phyloP scores from a whole-genome alignment of 2,888 invertebrate genomes.

The Macaria notata region DNA sequence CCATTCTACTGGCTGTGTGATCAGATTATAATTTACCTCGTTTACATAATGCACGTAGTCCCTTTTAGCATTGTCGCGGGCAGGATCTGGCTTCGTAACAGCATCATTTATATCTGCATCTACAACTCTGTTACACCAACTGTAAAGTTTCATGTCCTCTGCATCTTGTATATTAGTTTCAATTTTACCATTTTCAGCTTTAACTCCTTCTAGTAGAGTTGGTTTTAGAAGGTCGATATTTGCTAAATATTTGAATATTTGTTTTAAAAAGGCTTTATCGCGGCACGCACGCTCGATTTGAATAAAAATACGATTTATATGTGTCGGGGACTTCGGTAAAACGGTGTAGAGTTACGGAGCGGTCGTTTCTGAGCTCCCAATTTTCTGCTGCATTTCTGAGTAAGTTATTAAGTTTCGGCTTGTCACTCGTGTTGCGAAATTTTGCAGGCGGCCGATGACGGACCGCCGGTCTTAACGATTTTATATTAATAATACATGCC shows the following conservation, averaged over 20 bases:
- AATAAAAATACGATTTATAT: constrained; percentile 82
- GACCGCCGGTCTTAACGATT: constrained; percentile 35
- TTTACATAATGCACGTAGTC: constrained; percentile 46
- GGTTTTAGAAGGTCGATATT: constrained; percentile 43
- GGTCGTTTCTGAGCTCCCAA: constrained; percentile 75
- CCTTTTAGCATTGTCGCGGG: constrained; percentile 50
- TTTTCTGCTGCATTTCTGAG: constrained; percentile 79
- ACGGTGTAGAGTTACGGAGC: constrained; percentile 76
- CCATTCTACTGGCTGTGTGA: constrained; percentile 49
- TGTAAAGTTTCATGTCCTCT: constrained; percentile 65
- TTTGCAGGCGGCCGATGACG: constrained; percentile 64
- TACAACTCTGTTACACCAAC: constrained; percentile 70
- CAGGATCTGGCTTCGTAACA: constrained; percentile 56
- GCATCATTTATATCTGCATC: constrained; percentile 55
- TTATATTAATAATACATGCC: constrained; percentile 39
- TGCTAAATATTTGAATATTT: constrained; percentile 68
- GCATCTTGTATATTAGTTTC: constrained; percentile 39
- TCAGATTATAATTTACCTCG: constrained; percentile 54
- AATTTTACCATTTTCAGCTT: constrained; percentile 42
- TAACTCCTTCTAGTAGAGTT: constrained; percentile 48
- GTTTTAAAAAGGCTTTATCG: constrained; percentile 77
- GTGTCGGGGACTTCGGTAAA: constrained; percentile 73
- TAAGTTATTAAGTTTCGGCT: constrained; percentile 82
- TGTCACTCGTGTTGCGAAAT: constrained; percentile 79
- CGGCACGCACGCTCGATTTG: constrained; percentile 78